phyloP scores from a whole-genome alignment of 2,888 invertebrate species.

The Asteroscopus sphinx region DNA sequence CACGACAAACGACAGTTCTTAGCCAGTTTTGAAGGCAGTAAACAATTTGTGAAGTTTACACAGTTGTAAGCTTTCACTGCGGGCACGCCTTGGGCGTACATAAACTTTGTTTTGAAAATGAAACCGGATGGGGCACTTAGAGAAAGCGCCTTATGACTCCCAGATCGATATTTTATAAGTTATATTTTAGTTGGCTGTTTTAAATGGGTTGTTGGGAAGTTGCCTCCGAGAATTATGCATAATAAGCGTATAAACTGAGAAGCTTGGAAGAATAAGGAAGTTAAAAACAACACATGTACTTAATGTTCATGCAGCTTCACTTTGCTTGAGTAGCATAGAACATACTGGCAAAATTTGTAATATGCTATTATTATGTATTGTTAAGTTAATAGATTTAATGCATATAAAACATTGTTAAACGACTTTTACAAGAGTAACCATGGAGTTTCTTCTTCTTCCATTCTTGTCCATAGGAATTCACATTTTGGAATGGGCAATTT shows the following conservation, averaged over 20 bases:
- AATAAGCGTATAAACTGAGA: constrained; percentile 10
- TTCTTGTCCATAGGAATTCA: too few relatives aligned
- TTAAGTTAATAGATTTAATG: too few relatives aligned
- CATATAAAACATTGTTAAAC: too few relatives aligned
- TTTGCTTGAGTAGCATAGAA: constrained; percentile 1
- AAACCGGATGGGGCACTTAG: constrained; percentile 60
- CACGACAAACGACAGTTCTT: constrained; percentile 61
- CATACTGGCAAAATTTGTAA: too few relatives aligned
- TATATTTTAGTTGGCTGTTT: constrained; percentile 37
- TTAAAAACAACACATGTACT: constrained; percentile 7
- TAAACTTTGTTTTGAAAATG: constrained; percentile 61
- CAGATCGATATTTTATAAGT: constrained; percentile 58
- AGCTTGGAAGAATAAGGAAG: constrained; percentile 27
- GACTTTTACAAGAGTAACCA: too few relatives aligned
- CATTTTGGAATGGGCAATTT: too few relatives aligned
- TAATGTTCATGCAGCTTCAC: constrained; percentile 7
- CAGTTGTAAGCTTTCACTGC: constrained; percentile 60
- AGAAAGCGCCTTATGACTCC: constrained; percentile 58
- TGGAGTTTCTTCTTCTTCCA: too few relatives aligned
- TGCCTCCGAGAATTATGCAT: constrained; percentile 18
- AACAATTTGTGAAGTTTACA: constrained; percentile 64
- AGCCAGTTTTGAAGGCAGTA: constrained; percentile 61
- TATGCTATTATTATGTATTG: too few relatives aligned
- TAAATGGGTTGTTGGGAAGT: constrained; percentile 16
- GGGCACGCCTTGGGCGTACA: constrained; percentile 48